These are phyloP conservation scores for Heteromormyrus szaboi DNA, from an alignment of 2,797 vertebrate genomes.

Conservation along the genomic window DNA sequence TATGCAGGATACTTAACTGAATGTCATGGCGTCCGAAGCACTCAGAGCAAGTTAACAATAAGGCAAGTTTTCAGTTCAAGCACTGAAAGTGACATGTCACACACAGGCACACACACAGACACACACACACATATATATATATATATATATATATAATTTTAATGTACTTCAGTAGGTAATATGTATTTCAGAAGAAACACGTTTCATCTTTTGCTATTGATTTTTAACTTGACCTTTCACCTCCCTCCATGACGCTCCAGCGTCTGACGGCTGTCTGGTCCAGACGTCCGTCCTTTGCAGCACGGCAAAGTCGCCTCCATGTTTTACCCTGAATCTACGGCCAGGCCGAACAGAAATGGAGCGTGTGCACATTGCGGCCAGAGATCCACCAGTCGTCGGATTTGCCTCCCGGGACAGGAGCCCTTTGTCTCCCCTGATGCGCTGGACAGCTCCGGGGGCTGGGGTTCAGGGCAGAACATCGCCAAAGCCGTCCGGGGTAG, in stretches of 20 bases:
- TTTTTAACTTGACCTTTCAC: background rate
- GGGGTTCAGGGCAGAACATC: conserved; percentile 67
- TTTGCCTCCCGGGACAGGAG: conserved; percentile 22
- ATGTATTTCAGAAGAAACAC: background rate
- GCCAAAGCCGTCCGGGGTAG: conserved; percentile 57
- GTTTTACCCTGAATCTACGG: conserved; percentile 31
- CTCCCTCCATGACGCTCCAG: background rate
- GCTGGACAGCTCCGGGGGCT: conserved; percentile 60
- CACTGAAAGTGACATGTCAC: background rate
- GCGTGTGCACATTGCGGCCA: conserved; percentile 56
- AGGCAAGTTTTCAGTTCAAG: background rate
- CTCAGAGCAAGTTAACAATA: background rate
- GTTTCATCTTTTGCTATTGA: background rate
- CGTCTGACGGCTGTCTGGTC: conserved; percentile 13
- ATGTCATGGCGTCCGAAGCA: background rate
- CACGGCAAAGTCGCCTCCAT: conserved; percentile 28
- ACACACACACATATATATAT: background rate
- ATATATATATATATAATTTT: background rate
- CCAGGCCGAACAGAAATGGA: conserved; percentile 45
- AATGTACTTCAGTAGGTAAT: background rate
- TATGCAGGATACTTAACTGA: background rate
- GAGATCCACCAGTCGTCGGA: conserved; percentile 46
- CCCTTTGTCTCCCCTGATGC: conserved; percentile 56
- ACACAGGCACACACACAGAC: background rate
- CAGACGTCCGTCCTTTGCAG: conserved; percentile 28